Conservation (phyloP, 2,113 vertebrate genomes). For the Gymnarchus niloticus region DNA sequence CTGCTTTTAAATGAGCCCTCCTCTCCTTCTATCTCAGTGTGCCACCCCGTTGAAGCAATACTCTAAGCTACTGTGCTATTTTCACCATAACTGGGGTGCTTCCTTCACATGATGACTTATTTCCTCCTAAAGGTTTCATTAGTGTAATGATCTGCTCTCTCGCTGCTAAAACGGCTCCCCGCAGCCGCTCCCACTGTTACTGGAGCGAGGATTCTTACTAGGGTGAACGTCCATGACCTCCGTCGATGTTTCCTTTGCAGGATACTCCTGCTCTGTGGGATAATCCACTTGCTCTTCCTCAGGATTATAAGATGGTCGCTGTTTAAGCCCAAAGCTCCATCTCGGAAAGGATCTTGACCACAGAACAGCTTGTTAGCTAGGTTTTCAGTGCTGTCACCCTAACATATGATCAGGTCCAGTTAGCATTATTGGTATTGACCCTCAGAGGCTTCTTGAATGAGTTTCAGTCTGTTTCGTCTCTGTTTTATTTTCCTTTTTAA, state of each 20-base stretch:
- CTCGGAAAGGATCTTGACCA: not conserved
- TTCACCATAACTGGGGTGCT: not conserved
- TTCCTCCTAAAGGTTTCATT: slow-evolving; percentile 7
- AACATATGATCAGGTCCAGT: not conserved
- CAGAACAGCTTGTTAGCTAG: not conserved
- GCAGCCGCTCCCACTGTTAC: not conserved
- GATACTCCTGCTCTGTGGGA: not conserved
- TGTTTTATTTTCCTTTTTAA: not conserved
- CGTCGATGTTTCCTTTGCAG: not conserved
- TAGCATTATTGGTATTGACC: not conserved
- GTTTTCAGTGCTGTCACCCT: not conserved
- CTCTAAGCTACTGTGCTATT: not conserved
- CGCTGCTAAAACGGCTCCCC: not conserved
- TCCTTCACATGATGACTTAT: slow-evolving; percentile 11
- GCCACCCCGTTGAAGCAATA: slow-evolving; percentile 1
- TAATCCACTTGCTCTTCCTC: not conserved
- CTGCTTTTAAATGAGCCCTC: not conserved
- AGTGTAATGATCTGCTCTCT: slow-evolving; percentile 8
- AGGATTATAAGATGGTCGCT: not conserved
- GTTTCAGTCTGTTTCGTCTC: not conserved
- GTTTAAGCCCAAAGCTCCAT: not conserved
- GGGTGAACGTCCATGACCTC: not conserved
- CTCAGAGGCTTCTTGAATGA: not conserved
- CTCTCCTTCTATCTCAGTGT: not conserved
- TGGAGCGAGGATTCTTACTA: not conserved